phyloP scores from a whole-genome alignment of 2,113 vertebrate species.

The Thalassoma bifasciatum region DNA sequence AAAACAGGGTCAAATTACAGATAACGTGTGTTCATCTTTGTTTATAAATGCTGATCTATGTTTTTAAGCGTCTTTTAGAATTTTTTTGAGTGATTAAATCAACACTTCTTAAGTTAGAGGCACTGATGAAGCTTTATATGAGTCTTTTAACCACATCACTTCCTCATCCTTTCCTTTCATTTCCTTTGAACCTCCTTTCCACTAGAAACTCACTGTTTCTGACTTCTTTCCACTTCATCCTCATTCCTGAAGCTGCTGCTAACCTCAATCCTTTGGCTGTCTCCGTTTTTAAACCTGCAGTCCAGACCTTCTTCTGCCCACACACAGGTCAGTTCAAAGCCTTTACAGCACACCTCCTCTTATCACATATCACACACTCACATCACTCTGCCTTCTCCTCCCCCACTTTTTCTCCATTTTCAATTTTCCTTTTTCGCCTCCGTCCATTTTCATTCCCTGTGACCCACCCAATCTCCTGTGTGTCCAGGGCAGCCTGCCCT shows the following conservation, averaged over 20 bases:
- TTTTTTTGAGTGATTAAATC: not conserved
- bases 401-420: conserved; percentile 37
- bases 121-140: not conserved
- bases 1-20: too few relatives aligned
- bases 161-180: not conserved
- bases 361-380: conserved; percentile 66
- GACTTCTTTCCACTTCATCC: not conserved
- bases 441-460: conserved; percentile 43
- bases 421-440: conserved; percentile 60
- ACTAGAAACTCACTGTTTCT: not conserved
- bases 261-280: conserved; percentile 14
- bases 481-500: conserved; percentile 40
- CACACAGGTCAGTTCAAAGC: conserved; percentile 59
- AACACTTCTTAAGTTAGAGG: conserved; percentile 33
- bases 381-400: conserved; percentile 34
- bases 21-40: too few relatives aligned
- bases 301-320: conserved; percentile 25
- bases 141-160: not conserved
- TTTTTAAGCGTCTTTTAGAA: not conserved
- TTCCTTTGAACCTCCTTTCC: not conserved
- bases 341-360: conserved; percentile 52
- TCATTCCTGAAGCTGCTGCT: not conserved
- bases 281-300: conserved; percentile 14
- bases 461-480: conserved; percentile 52
- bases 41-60: too few relatives aligned